phyloP scores from a whole-genome alignment of 1,140 invertebrate genomes.

The Monochamus saltuarius region DNA sequence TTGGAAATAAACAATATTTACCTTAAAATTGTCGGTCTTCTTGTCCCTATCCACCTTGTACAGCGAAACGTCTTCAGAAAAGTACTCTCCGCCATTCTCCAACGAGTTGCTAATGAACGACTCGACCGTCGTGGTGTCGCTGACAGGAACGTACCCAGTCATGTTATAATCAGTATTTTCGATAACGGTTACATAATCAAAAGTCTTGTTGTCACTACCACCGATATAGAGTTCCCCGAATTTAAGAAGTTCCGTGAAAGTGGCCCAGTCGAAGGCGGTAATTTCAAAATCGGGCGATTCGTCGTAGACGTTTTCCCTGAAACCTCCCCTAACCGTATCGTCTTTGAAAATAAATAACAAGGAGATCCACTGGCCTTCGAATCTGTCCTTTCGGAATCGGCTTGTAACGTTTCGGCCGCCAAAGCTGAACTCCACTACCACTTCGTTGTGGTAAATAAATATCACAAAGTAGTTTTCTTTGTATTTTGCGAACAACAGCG shows the following conservation, averaged over 20 bases:
- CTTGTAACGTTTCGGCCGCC: constrained; percentile 53
- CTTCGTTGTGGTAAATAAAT: constrained; percentile 68
- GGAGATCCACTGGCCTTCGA: constrained; percentile 69
- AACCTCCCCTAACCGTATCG: constrained; percentile 57
- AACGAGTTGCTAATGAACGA: constrained; percentile 42
- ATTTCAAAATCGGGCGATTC: constrained; percentile 53
- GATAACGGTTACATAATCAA: constrained; percentile 46
- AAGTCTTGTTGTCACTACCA: constrained; percentile 46
- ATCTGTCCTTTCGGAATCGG: constrained; percentile 62
- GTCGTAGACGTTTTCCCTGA: constrained; percentile 55
- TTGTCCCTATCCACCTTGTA: constrained; percentile 47
- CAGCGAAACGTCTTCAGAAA: constrained; percentile 37
- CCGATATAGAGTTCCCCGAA: constrained; percentile 44
- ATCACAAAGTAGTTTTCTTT: constrained; percentile 67
- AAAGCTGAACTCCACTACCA: constrained; percentile 68
- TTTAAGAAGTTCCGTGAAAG: constrained; percentile 61
- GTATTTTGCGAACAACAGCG: constrained; percentile 62
- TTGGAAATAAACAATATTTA: constrained; percentile 29
- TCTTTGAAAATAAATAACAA: constrained; percentile 60
- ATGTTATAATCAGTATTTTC: constrained; percentile 42
- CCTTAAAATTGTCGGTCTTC: constrained; percentile 57
- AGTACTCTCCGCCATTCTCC: constrained; percentile 32
- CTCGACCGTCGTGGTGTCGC: constrained; percentile 42
- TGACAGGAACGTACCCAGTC: constrained; percentile 51
- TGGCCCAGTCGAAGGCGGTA: constrained; percentile 56